Conservation (phyloP, 2,888 invertebrate genomes). For the Cryptosula pallasiana region DNA sequence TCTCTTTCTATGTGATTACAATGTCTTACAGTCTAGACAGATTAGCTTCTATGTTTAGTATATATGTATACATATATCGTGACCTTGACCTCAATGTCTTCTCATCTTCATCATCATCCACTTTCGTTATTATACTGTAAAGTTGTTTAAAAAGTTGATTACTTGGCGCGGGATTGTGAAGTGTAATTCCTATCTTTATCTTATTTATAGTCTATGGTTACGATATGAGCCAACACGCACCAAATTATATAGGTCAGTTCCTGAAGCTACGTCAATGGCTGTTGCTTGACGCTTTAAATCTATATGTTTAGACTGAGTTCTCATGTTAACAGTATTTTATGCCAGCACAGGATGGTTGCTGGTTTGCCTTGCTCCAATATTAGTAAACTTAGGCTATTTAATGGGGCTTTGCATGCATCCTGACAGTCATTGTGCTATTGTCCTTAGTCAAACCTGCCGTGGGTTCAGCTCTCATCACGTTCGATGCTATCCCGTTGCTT, state of each 20-base stretch:
- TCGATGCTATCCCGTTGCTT: no score
- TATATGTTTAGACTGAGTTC: background rate
- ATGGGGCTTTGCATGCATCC: background rate
- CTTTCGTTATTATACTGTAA: no score
- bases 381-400: background rate
- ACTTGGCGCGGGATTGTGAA: no score
- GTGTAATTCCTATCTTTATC: background rate
- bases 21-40: background rate
- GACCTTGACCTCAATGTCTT: no score
- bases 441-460: no score
- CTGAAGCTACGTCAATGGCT: background rate
- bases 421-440: no score
- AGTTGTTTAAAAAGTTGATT: no score
- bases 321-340: background rate
- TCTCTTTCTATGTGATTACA: background rate
- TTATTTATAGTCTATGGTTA: conserved; percentile 20
- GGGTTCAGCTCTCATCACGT: no score
- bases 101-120: no score
- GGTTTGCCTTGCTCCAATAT: background rate
- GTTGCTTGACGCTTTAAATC: background rate
- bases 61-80: no score
- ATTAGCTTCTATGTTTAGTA: background rate
- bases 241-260: conserved; percentile 20
- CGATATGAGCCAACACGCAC: conserved; percentile 20
- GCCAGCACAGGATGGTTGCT: background rate